Percentiles rank a stretch among this genome's conserved stretches.
These are phyloP conservation scores for Podocnemis expansa DNA, from an alignment of 2,113 vertebrate genomes.

Conservation along the genomic window DNA sequence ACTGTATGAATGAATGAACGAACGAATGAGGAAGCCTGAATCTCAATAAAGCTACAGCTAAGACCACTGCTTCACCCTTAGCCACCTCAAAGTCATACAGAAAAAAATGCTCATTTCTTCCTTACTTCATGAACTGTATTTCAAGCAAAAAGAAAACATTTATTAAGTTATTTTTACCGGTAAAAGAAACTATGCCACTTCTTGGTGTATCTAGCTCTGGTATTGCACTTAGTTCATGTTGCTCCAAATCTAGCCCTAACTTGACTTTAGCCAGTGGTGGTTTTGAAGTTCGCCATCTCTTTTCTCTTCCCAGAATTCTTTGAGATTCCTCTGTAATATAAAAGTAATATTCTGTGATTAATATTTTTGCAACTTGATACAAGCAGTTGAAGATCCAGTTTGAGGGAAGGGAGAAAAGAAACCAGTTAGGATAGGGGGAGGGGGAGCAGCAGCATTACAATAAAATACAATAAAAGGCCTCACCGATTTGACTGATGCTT, in stretches of 20 bases:
- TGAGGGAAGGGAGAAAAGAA: neutral
- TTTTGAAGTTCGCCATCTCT: conserved; percentile 73
- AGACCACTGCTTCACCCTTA: neutral
- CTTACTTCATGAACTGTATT: neutral
- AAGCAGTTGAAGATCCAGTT: neutral
- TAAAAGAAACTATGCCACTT: conserved; percentile 70
- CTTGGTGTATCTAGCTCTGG: conserved; percentile 86
- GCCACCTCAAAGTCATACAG: neutral
- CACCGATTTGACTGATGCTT: conserved; percentile 39
- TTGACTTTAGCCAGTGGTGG: conserved; percentile 85
- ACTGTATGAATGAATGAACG: neutral
- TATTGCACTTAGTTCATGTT: conserved; percentile 93
- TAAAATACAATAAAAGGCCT: neutral
- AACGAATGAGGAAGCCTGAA: neutral
- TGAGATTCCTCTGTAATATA: conserved; percentile 61
- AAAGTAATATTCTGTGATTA: neutral
- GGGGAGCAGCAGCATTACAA: neutral
- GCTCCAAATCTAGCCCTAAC: conserved; percentile 76
- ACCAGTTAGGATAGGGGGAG: neutral
- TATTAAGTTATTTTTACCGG: conserved; percentile 71
- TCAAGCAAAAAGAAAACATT: neutral
- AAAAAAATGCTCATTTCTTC: neutral
- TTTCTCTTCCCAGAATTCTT: conserved; percentile 12
- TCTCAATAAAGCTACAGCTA: neutral
- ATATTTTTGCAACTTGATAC: neutral